Percentiles rank a stretch among this genome's conserved stretches.
Conservation (phyloP, 2,113 vertebrate species). For the Bucco capensis region DNA sequence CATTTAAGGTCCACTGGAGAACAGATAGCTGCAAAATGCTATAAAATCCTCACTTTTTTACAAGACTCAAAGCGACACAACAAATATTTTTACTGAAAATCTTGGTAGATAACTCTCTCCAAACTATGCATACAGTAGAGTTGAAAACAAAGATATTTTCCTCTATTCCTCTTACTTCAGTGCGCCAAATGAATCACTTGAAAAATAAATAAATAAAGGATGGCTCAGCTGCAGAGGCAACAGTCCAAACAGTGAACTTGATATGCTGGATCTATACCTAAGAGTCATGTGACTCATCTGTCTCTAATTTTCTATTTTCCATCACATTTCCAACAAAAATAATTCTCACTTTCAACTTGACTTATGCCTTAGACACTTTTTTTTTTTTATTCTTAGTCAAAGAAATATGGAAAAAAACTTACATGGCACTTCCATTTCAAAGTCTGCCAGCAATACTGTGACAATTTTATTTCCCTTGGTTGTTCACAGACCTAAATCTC, state of each 20-base stretch:
- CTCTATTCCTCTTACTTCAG: not conserved
- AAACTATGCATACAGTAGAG: not conserved
- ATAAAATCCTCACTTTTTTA: constrained; percentile 16
- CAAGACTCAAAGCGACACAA: not conserved
- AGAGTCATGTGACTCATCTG: not conserved
- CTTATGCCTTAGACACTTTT: not conserved
- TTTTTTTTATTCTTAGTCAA: not conserved
- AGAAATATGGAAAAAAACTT: not conserved
- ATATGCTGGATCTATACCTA: not conserved
- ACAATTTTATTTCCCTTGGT: constrained; percentile 5
- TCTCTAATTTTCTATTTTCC: not conserved
- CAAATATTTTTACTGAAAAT: not conserved
- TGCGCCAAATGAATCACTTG: not conserved
- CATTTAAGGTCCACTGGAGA: not conserved
- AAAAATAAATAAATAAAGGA: not conserved
- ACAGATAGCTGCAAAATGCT: not conserved
- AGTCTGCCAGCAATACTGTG: not conserved
- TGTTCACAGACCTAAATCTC: not conserved
- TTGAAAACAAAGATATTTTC: not conserved
- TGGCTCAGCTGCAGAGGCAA: not conserved
- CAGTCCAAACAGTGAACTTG: not conserved
- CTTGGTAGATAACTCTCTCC: not conserved
- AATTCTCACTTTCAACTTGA: not conserved
- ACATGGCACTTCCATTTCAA: not conserved
- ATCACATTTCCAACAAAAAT: not conserved